Evolutionary conservation across 2,113 vertebrate species (phyloP).

Genomic region (Carassius carassius): DNA sequence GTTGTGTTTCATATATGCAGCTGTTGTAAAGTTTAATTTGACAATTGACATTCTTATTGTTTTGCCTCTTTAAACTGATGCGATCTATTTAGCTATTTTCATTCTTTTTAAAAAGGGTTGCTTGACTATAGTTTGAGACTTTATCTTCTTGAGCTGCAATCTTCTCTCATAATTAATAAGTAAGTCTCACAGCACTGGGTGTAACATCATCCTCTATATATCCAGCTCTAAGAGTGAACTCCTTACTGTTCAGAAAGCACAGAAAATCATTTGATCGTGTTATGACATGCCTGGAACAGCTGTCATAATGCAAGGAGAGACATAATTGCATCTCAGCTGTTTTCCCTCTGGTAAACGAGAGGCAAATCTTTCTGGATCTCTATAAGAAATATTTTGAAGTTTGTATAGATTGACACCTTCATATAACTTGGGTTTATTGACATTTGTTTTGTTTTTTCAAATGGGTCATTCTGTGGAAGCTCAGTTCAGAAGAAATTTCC

Average conservation of each 20-base stretch:
- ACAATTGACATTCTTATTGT: not conserved
- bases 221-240: not conserved
- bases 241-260: not conserved
- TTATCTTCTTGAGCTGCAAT: not conserved
- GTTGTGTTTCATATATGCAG: not conserved
- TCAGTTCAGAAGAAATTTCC: slow-evolving; percentile 1
- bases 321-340: slow-evolving; percentile 38
- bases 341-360: slow-evolving; percentile 29
- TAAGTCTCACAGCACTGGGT: not conserved
- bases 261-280: slow-evolving; percentile 50
- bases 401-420: not conserved
- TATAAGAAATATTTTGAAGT: not conserved
- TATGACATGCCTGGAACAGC: slow-evolving; percentile 48
- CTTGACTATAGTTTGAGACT: not conserved
- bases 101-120: not conserved
- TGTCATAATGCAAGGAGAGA: slow-evolving; percentile 31
- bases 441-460: not conserved
- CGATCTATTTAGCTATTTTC: not conserved
- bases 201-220: not conserved
- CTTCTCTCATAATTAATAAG: not conserved
- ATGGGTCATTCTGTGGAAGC: not conserved
- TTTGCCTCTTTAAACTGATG: not conserved
- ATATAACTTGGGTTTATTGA: not conserved
- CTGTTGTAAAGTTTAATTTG: no score
- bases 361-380: not conserved